Evolutionary conservation across 1,140 invertebrate genomes (phyloP).

Genomic region (Cydia pomonella): DNA sequence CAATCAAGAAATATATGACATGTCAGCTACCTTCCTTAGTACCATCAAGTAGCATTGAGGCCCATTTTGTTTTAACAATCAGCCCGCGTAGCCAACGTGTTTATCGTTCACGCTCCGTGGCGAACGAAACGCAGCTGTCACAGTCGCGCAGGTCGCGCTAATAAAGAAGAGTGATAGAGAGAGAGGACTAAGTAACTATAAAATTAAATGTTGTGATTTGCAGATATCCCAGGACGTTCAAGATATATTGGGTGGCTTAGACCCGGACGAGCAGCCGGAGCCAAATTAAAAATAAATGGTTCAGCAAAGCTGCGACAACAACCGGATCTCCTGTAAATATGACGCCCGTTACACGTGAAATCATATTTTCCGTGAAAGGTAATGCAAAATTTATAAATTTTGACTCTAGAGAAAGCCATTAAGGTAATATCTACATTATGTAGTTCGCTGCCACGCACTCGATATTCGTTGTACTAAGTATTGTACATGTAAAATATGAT

Average conservation of each 20-base stretch:
- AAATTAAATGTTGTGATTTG: slow-evolving; percentile 11
- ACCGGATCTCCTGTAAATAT: slow-evolving; percentile 17
- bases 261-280: slow-evolving; percentile 31
- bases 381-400: background rate
- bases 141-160: no score
- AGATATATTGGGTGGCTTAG: slow-evolving; percentile 37
- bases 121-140: no score
- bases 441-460: background rate
- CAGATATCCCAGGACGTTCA: slow-evolving; percentile 40
- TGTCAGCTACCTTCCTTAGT: no score
- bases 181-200: no score
- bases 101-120: no score
- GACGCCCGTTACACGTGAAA: slow-evolving; percentile 6
- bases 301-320: background rate
- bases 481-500: background rate
- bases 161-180: no score
- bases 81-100: no score
- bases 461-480: background rate
- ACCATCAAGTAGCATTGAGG: no score
- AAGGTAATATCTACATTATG: background rate
- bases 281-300: background rate
- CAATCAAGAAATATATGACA: no score
- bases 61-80: no score
- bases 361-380: slow-evolving; percentile 13
- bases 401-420: background rate